phyloP scores from a whole-genome alignment of 1,140 invertebrate genomes.

The Arctopsyche grandis region DNA sequence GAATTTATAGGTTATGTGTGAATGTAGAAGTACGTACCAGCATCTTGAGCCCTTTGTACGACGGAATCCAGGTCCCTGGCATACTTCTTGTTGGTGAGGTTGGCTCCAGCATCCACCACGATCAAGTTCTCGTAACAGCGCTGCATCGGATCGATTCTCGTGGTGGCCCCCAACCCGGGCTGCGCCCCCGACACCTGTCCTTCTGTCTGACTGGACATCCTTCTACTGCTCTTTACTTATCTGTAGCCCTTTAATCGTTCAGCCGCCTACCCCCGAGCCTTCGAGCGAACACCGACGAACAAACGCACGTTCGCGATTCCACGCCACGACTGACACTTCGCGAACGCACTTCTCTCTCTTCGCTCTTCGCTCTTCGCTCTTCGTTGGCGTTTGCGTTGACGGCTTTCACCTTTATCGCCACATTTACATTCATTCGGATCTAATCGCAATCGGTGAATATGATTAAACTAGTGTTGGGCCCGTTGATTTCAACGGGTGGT shows the following conservation, averaged over 20 bases:
- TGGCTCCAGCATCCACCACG: conserved; percentile 92
- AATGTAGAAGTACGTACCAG: conserved; percentile 69
- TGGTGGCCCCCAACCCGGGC: background rate
- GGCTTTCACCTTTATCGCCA: too few species aligned
- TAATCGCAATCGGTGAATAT: too few species aligned
- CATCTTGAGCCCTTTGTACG: conserved; percentile 89
- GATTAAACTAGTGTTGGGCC: too few species aligned
- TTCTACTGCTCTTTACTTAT: background rate
- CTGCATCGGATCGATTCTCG: conserved; percentile 43
- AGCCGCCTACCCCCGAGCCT: background rate
- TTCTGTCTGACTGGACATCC: background rate
- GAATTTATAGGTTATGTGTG: background rate
- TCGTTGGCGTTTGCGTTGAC: background rate
- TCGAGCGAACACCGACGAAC: background rate
- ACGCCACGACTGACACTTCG: background rate
- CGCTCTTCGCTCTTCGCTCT: background rate
- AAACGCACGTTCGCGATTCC: background rate
- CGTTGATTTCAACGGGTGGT: too few species aligned
- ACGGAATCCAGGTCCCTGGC: conserved; percentile 92
- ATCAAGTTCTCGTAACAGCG: conserved; percentile 84
- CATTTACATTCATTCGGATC: too few species aligned
- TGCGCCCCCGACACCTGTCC: background rate
- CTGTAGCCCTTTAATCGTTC: background rate
- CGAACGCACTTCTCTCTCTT: too few species aligned
- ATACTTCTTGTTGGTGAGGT: conserved; percentile 96